Evolutionary conservation across 2,888 invertebrate species (phyloP).

Genomic region (Salticus scenicus): DNA sequence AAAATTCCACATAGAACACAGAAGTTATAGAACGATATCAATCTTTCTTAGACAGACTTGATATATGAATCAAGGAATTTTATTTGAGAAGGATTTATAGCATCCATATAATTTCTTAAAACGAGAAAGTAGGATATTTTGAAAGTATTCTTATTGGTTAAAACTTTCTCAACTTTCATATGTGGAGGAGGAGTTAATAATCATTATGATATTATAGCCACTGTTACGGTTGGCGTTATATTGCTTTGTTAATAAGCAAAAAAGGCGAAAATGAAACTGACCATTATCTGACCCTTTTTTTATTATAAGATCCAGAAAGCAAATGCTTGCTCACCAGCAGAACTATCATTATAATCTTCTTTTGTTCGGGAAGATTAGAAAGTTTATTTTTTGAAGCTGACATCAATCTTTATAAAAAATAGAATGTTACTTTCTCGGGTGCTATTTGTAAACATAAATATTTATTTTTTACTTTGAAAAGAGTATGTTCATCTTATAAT

Average conservation of each 20-base stretch:
- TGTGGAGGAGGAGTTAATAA: slow-evolving; percentile 3
- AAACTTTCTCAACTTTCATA: slow-evolving; percentile 23
- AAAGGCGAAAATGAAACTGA: slow-evolving; percentile 24
- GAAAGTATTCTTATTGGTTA: slow-evolving; percentile 28
- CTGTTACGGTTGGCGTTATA: slow-evolving; percentile 39
- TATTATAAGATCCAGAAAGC: slow-evolving; percentile 33
- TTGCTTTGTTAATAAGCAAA: slow-evolving; percentile 36
- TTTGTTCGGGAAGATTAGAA: not conserved
- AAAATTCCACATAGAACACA: slow-evolving; percentile 17
- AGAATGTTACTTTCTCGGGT: not conserved
- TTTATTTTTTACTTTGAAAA: not conserved
- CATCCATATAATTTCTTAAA: slow-evolving; percentile 23
- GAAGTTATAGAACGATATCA: too few relatives aligned
- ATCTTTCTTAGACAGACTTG: not conserved
- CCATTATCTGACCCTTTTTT: not conserved
- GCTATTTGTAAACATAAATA: slow-evolving; percentile 2
- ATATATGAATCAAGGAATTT: too few relatives aligned
- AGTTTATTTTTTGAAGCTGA: not conserved
- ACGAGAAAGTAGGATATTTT: slow-evolving; percentile 7
- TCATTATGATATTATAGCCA: slow-evolving; percentile 37
- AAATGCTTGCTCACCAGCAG: slow-evolving; percentile 20
- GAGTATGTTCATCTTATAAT: too few relatives aligned
- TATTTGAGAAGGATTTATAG: slow-evolving; percentile 49
- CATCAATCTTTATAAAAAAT: not conserved
- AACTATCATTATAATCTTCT: not conserved